Evolutionary conservation across 2,888 invertebrate species (phyloP).

Genomic region (Eumacrocentrus americanus): DNA sequence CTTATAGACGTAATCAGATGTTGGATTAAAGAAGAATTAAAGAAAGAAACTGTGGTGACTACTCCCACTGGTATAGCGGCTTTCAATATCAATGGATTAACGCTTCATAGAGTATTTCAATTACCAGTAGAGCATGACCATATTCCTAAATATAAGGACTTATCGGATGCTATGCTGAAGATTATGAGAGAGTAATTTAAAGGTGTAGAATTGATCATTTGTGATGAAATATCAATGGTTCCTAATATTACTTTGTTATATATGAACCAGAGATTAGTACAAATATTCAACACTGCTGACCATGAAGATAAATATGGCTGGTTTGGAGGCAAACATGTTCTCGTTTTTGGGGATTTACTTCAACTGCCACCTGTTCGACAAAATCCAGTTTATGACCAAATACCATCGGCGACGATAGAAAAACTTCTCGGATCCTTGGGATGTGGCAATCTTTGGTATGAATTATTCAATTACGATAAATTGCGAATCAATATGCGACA

Average conservation of each 20-base stretch:
- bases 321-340: too few species aligned
- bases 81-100: slow-evolving; percentile 30
- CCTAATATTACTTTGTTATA: slow-evolving; percentile 24
- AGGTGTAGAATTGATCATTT: slow-evolving; percentile 21
- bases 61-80: not conserved
- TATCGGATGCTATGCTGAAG: too few species aligned
- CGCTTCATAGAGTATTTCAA: too few species aligned
- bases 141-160: slow-evolving; percentile 9
- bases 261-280: slow-evolving; percentile 2
- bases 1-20: too few species aligned
- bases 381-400: slow-evolving; percentile 42
- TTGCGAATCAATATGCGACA: too few species aligned
- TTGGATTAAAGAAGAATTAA: too few species aligned
- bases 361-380: too few species aligned
- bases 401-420: slow-evolving; percentile 37
- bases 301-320: too few species aligned
- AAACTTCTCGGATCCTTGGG: slow-evolving; percentile 38
- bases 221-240: slow-evolving; percentile 31
- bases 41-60: slow-evolving; percentile 6
- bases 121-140: too few species aligned
- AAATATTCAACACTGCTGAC: slow-evolving; percentile 37
- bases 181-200: slow-evolving; percentile 16
- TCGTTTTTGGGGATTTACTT: too few species aligned
- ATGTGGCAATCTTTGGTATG: slow-evolving; percentile 40
- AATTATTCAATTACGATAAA: slow-evolving; percentile 41